Base-by-base conservation (phyloP, 2,797 vertebrate genomes). In the Pelodytes ibericus region DNA sequence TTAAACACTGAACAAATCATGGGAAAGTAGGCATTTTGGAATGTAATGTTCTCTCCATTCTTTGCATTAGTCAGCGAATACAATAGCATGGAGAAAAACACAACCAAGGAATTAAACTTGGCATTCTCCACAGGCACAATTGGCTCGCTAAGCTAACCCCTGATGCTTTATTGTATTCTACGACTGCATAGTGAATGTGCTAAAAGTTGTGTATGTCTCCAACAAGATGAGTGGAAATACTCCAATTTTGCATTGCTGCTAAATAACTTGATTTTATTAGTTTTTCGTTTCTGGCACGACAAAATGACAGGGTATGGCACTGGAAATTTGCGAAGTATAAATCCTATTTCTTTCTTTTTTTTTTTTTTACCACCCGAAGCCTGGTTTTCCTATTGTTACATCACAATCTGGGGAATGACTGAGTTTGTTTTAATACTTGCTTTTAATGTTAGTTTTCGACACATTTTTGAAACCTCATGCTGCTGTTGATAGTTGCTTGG, bases 21-120 rank as follows among this genome's bases (percentile, higher is more conserved):
- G 58, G 65, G 69, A 73, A 85, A 83, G 70, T 82, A 31, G 44
- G 61, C 24, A 57, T 82, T 87, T 85, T 79, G 72, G 59, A 88
- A 88, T 83, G 60, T 79, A 20, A 9, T 81, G 61, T 84, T 87
- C 67, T 82, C 84, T 82, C 64, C 73, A n/a, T 85, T 84, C 77
- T 83, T 72, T 87, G 62, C 65, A 61, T 85, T 87, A 84, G 65
- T 75, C 83, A 83, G 68, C 86, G 88, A 83, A 81, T 81, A 80
- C 67, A 84, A 75, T 82, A 77, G 53, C 57, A 71, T 53, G 73
- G 18, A 5, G n/a, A 47, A 47, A 8, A 80, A 78, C 83, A 81
- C 51, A 82, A 72, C 39, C 76, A 80, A 80, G 30, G 27, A 82
- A 85, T 83, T 81, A 71, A 84, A 88, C 30, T 53, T 81, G 62